phyloP scores from a whole-genome alignment of 2,888 invertebrate species.

The Nemurella pictetii region DNA sequence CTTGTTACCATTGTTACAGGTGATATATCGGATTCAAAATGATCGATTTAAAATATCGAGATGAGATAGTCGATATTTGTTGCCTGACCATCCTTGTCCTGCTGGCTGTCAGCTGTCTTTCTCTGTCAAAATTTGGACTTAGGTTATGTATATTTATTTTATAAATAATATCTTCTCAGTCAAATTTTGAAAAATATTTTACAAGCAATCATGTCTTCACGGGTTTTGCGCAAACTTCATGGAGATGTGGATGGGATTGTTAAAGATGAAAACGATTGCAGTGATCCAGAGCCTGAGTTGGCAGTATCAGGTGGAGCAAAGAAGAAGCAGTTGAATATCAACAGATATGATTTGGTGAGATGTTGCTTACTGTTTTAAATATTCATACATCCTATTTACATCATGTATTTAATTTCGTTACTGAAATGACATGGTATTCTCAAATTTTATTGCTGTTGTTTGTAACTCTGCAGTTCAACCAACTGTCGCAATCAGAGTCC shows the following conservation, averaged over 20 bases:
- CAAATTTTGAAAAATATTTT: too few relatives aligned
- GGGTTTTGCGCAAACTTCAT: slow-evolving; percentile 55
- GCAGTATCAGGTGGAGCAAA: slow-evolving; percentile 57
- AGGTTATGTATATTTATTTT: not conserved
- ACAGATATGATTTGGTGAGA: slow-evolving; percentile 72
- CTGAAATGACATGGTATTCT: not conserved
- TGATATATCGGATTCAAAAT: too few relatives aligned
- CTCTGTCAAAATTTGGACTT: too few relatives aligned
- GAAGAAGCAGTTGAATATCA: slow-evolving; percentile 63
- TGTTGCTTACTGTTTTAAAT: too few relatives aligned
- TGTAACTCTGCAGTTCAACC: slow-evolving; percentile 60
- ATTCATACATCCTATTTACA: not conserved
- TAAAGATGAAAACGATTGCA: slow-evolving; percentile 54
- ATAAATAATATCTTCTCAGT: not conserved
- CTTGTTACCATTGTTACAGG: too few relatives aligned
- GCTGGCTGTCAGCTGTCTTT: too few relatives aligned
- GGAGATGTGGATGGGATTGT: slow-evolving; percentile 59
- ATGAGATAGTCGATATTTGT: too few relatives aligned
- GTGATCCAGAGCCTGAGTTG: slow-evolving; percentile 55
- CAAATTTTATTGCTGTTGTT: slow-evolving; percentile 2
- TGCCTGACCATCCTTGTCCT: too few relatives aligned
- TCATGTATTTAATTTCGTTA: not conserved
- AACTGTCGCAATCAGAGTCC: slow-evolving; percentile 68
- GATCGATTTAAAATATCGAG: too few relatives aligned
- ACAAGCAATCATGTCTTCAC: slow-evolving; percentile 47